Evolutionary conservation across 2,888 invertebrate genomes (phyloP).

Genomic region (Pammene fasciana): DNA sequence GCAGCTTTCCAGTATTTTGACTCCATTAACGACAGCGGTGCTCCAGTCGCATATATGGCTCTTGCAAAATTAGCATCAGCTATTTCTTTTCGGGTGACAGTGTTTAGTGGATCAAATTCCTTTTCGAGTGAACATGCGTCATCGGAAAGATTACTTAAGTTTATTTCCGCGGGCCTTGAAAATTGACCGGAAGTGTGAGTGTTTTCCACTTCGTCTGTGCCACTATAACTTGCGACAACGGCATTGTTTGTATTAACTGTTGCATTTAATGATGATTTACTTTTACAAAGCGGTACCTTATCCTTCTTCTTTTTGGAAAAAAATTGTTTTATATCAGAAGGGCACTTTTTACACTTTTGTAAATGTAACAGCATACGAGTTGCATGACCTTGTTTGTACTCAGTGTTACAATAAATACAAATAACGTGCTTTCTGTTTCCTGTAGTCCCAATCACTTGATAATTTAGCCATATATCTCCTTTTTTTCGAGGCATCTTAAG

Average conservation of each 20-base stretch:
- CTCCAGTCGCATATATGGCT: slow-evolving; percentile 18
- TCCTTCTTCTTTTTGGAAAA: background rate
- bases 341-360: slow-evolving; percentile 7
- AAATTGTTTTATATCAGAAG: background rate
- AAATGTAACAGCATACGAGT: slow-evolving; percentile 12
- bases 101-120: background rate
- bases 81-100: background rate
- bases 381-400: slow-evolving; percentile 14
- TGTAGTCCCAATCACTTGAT: slow-evolving; percentile 5
- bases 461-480: slow-evolving; percentile 11
- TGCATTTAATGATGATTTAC: background rate
- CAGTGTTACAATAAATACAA: slow-evolving; percentile 21
- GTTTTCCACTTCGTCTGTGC: background rate
- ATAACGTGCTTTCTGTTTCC: slow-evolving; percentile 14
- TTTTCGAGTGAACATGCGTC: background rate
- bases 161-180: background rate
- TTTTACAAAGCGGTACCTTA: background rate
- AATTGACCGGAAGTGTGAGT: background rate
- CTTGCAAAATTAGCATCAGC: slow-evolving; percentile 5
- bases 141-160: background rate
- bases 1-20: slow-evolving; percentile 13
- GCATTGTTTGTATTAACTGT: background rate
- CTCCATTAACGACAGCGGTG: slow-evolving; percentile 14
- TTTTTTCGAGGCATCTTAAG: too few relatives aligned
- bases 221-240: background rate